These are phyloP conservation scores for Manis pentadactyla DNA, from an alignment of 2,797 vertebrate species.

Conservation along the genomic window DNA sequence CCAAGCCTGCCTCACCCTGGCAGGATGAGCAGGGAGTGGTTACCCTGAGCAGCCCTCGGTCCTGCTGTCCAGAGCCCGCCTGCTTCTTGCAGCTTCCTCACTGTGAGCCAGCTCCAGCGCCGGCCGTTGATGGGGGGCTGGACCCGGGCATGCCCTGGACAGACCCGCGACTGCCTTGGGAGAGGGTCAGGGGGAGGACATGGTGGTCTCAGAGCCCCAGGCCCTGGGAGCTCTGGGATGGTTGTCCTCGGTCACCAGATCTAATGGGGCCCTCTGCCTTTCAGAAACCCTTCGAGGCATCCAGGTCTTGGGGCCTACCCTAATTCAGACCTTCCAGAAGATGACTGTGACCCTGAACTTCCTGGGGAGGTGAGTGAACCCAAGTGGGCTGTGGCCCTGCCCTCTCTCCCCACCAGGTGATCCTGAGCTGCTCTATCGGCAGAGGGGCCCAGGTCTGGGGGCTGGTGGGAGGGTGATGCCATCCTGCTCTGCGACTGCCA, in stretches of 20 bases:
- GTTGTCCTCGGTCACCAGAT: not conserved
- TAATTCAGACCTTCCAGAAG: conserved; percentile 88
- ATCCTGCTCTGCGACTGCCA: not conserved
- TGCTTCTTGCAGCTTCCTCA: not conserved
- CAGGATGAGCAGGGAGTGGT: not conserved
- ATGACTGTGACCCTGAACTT: conserved; percentile 81
- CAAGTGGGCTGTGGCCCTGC: not conserved
- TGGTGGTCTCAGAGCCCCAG: not conserved
- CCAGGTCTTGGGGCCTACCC: conserved; percentile 87
- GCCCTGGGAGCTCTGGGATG: not conserved
- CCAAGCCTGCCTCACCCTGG: rapidly evolving
- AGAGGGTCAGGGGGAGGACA: not conserved
- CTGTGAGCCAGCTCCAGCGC: not conserved
- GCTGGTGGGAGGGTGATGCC: rapidly evolving
- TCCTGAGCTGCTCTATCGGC: not conserved
- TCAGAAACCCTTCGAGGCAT: conserved; percentile 92
- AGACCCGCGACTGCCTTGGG: not conserved
- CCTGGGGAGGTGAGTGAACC: conserved; percentile 91
- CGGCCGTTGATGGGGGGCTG: not conserved
- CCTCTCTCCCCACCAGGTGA: too few relatives aligned
- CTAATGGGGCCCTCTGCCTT: conserved; percentile 43
- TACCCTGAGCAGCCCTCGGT: not conserved
- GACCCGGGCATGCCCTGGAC: too few relatives aligned
- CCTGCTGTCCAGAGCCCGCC: not conserved
- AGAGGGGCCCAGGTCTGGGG: not conserved